Evolutionary conservation across 2,888 invertebrate species (phyloP), one percentile per base, ranked within the genome.

Genomic region (Cryptus viduatorius): DNA sequence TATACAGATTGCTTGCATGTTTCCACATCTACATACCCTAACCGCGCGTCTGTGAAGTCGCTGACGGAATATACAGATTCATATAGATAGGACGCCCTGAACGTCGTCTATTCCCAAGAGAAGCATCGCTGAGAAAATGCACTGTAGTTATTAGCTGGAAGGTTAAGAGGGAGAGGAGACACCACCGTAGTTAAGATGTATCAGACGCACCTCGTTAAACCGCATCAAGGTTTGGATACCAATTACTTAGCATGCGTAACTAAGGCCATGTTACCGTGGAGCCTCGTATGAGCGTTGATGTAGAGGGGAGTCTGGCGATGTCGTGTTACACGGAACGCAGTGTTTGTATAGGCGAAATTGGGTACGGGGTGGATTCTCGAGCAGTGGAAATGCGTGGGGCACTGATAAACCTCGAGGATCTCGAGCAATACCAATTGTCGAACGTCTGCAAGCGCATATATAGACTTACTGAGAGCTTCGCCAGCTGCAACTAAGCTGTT

Each of bases 141-240:
- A 10, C 56, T 24, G 56, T 37, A 37, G 56, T 19, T 56, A 56
- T 59, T 14, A 31, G 67, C 64, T 19, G 50, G 8, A 24, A 44
- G 5, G n/a, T 14, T 50, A 61, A 44, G 46, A 64, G 59, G 24
- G 3, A 10, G 24, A 4, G 24, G 59, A 31, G 29, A 72, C 53
- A 72, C 29, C 48, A 65, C 31, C 59, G 65, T 81, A 3, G 29
- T 31, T 31, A 59, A 75, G 83, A 83, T 16, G 16, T 76, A 59
- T 46, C 37, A 69, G 53, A 68, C 72, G 65, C 71, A 78, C 68
- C 86, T 88, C 82, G 77, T 89, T 87, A 83, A 85, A 85, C 86
- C 77, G 72, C 76, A 85, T 83, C 84, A 71, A 56, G 48, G 76
- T 85, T 82, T 76, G 80, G 86, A 79, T 88, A 84, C 80, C 83